Evolutionary conservation across 2,113 vertebrate species (phyloP), one percentile per base, ranked within the genome.

Genomic region (Callaeas wilsoni): DNA sequence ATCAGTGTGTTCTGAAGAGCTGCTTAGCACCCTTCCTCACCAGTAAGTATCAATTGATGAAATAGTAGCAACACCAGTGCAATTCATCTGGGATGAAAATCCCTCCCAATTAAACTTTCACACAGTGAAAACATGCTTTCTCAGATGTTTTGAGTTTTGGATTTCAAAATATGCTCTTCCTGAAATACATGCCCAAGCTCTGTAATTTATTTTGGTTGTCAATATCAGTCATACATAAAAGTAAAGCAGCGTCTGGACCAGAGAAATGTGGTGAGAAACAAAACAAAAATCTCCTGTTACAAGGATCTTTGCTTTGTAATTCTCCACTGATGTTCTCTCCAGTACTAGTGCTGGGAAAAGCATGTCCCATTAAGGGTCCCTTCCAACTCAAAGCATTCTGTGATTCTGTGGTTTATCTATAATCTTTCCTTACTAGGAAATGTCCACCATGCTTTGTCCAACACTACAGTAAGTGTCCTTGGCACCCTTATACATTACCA

Each of bases 221-320:
- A 96, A 13, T 84, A 94, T 75, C 80, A 96, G 87, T 92, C 89
- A 93, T 78, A 95, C 93, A 97, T 87, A 93, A 94, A 97, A 88
- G 96, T 93, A 84, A 97, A 92, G 84, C 78, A 81, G 57, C 94
- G 78, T 89, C 57, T 68, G 91, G 82, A 94, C 33, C 22, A 88
- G 53, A 93, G 83, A 75, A 63, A 87, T 89, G 65, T 1, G 27
- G 84, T 7, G 32, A 94, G 84, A 93, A 93, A 84, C 39, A 5
- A 82, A 82, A 70, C 71, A 95, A 74, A 89, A 92, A 70, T 63
- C 60, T 64, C 62, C 37, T 74, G 56, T 59, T 95, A 33, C 95
- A 87, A 81, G 30, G 76, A 79, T 41, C 35, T 57, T 79, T 76
- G 37, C 33, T 93, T 87, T 49, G 18, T 89, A 79, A 63, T 60